Conservation (phyloP, 2,888 invertebrate species). For the Melieria crassipennis region DNA sequence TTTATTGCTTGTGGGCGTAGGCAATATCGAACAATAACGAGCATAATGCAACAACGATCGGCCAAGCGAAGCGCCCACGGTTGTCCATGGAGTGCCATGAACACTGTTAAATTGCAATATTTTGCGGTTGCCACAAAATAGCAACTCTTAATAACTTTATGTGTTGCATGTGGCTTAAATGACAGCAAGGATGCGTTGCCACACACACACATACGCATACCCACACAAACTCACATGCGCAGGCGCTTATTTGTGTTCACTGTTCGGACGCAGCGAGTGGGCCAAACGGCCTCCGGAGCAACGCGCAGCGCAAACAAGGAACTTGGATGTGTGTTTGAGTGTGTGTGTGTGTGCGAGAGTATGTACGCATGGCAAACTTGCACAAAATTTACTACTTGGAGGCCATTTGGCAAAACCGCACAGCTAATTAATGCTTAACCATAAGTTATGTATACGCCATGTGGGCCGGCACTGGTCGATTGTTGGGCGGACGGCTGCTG, state of each 20-base stretch:
- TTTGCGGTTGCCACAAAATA: slow-evolving; percentile 18
- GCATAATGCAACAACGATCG: no score
- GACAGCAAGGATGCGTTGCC: slow-evolving; percentile 14
- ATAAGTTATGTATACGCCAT: slow-evolving; percentile 29
- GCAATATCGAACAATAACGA: no score
- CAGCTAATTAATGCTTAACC: slow-evolving; percentile 26
- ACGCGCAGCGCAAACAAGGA: no score
- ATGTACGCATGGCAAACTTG: slow-evolving; percentile 20
- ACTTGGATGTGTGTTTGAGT: neutral
- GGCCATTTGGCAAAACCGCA: slow-evolving; percentile 25
- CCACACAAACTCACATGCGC: neutral
- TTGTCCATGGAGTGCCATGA: slow-evolving; percentile 13
- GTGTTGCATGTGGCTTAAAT: slow-evolving; percentile 22
- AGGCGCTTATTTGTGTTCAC: no score
- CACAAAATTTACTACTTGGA: slow-evolving; percentile 26
- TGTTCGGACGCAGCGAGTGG: no score
- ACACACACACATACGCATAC: slow-evolving; percentile 20
- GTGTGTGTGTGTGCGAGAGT: slow-evolving; percentile 19
- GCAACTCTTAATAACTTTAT: neutral
- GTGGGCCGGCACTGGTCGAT: neutral
- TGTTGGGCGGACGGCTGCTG: no score
- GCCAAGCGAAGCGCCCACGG: no score
- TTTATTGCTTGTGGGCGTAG: no score
- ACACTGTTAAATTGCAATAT: slow-evolving; percentile 26
- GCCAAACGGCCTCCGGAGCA: no score